Evolutionary conservation across 2,797 vertebrate genomes (phyloP).

Genomic region (Rhincodon typus): DNA sequence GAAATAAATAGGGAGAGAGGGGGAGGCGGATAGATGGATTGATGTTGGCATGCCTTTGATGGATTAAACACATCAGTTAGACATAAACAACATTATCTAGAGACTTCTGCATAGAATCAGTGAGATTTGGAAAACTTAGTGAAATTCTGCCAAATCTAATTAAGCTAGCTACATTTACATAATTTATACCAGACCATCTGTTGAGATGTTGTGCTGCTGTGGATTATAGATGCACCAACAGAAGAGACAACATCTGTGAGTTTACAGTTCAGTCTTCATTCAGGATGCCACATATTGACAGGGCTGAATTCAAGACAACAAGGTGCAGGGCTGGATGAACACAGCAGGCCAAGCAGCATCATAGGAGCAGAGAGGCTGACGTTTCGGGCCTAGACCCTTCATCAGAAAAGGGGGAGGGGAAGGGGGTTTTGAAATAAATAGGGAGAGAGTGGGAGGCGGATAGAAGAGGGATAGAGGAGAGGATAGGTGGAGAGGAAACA

Average conservation of each 20-base stretch:
- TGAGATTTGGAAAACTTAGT: background rate
- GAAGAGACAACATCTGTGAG: background rate
- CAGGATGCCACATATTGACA: background rate
- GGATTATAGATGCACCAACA: background rate
- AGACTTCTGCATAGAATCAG: background rate
- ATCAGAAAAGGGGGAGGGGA: no score
- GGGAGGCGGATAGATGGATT: no score
- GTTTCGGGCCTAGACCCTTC: no score
- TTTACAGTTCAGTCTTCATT: background rate
- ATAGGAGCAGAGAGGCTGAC: no score
- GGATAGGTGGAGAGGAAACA: no score
- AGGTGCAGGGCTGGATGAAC: no score
- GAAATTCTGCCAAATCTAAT: background rate
- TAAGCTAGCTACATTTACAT: background rate
- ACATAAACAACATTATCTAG: background rate
- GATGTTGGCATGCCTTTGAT: background rate
- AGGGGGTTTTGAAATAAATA: no score
- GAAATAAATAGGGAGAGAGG: no score
- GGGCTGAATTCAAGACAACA: no score
- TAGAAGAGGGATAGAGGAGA: no score
- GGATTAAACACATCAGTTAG: background rate
- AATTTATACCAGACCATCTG: slow-evolving; percentile 4
- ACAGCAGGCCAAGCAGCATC: no score
- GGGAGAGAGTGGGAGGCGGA: no score
- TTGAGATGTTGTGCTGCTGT: background rate